A percentile compares a stretch with the other conserved stretches of the same genome.
Evolutionary conservation across 2,797 vertebrate genomes (phyloP).

Genomic region (Myotis myotis): DNA sequence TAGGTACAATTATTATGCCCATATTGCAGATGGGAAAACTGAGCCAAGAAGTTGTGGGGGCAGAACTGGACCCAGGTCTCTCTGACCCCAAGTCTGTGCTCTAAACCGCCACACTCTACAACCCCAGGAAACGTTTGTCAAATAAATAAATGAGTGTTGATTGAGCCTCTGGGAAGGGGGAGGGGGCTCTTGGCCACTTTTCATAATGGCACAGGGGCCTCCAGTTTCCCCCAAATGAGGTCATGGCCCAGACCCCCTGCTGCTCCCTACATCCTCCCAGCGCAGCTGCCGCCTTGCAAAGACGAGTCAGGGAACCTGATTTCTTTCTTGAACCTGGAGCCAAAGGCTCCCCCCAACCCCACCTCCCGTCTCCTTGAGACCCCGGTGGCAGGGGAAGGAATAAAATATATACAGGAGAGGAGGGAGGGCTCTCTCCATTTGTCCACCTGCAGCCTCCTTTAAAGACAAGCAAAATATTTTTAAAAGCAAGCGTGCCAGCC

Average conservation of each 20-base stretch:
- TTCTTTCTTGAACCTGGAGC: not conserved
- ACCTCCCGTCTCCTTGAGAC: not conserved
- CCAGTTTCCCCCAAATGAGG: not conserved
- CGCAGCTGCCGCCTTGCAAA: not conserved
- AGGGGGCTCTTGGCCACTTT: not conserved
- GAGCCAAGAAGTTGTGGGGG: not conserved
- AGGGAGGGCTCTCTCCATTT: accelerated
- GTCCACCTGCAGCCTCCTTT: slow-evolving; percentile 41
- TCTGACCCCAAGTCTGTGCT: not conserved
- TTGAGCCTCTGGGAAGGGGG: not conserved
- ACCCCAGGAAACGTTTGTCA: not conserved
- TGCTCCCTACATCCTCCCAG: no score
- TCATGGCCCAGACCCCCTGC: not conserved
- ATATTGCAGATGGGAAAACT: not conserved
- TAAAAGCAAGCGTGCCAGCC: not conserved
- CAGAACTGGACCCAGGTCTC: accelerated
- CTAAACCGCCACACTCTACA: not conserved
- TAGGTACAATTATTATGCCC: not conserved
- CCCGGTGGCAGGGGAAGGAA: not conserved
- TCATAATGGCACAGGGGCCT: not conserved
- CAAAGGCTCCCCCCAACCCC: not conserved
- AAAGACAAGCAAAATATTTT: slow-evolving; percentile 31
- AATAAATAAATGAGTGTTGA: not conserved
- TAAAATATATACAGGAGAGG: not conserved
- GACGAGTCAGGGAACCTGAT: accelerated